Conservation (phyloP, 2,888 invertebrate genomes). For the Melinaea menophilus region DNA sequence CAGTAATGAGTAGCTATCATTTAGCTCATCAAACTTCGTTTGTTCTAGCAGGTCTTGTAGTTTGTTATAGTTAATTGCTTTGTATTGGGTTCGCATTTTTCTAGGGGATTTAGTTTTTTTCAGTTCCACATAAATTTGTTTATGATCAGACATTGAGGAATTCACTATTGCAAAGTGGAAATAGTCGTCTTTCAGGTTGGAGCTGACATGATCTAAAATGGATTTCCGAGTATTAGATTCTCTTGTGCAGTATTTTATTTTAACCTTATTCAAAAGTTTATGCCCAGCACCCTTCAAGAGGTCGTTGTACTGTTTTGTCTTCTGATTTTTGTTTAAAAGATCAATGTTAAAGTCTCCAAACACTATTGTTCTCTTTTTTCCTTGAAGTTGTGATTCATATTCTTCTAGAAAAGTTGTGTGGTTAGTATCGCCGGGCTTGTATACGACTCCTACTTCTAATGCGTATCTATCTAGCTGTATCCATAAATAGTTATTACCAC, state of each 20-base stretch:
- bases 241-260: constrained; percentile 2
- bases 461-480: constrained; percentile 25
- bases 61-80: too few species aligned
- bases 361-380: constrained; percentile 11
- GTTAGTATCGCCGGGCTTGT: constrained; percentile 30
- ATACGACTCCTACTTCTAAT: constrained; percentile 31
- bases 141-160: too few species aligned
- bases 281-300: constrained; percentile 8
- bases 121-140: too few species aligned
- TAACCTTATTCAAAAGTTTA: constrained; percentile 8
- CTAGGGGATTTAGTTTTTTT: too few species aligned
- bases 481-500: constrained; percentile 35
- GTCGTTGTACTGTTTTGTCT: constrained; percentile 9
- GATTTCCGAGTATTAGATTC: background rate
- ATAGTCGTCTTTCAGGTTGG: background rate
- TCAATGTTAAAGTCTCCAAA: constrained; percentile 8
- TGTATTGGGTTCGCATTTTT: too few species aligned
- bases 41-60: too few species aligned
- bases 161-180: too few species aligned
- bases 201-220: constrained; percentile 1
- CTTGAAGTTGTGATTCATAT: constrained; percentile 9
- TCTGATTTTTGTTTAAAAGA: constrained; percentile 3
- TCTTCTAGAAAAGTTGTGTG: background rate
- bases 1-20: too few species aligned
- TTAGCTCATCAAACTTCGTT: too few species aligned